Conservation (phyloP, 1,140 invertebrate genomes). For the Pantala flavescens region DNA sequence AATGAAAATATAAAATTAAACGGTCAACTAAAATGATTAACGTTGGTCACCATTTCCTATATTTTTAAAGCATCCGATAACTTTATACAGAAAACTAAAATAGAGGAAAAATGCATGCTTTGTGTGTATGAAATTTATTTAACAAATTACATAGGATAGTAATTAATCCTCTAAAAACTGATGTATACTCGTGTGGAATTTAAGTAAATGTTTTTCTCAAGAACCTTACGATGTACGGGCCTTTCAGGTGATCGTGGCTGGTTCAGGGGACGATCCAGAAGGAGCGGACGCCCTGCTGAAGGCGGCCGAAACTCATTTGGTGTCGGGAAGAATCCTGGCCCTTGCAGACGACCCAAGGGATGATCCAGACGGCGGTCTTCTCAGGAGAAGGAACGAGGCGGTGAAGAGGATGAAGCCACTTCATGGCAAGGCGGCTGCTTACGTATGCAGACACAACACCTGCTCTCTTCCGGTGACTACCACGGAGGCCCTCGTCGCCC, state of each 20-base stretch:
- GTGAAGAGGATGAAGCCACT: constrained; percentile 31
- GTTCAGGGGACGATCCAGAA: constrained; percentile 49
- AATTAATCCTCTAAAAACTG: too few species aligned
- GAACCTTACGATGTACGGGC: too few species aligned
- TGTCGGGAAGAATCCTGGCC: constrained; percentile 59
- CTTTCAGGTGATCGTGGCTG: constrained; percentile 57
- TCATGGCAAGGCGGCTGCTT: constrained; percentile 54
- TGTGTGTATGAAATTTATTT: too few species aligned
- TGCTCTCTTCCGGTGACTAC: constrained; percentile 70
- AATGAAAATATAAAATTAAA: too few species aligned
- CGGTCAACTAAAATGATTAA: too few species aligned
- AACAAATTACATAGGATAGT: too few species aligned
- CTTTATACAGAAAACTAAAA: too few species aligned
- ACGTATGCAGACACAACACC: constrained; percentile 67
- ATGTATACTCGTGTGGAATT: too few species aligned
- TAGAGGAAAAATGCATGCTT: too few species aligned
- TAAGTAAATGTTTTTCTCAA: too few species aligned
- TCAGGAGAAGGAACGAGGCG: constrained; percentile 21
- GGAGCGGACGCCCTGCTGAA: constrained; percentile 52
- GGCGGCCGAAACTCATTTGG: constrained; percentile 50
- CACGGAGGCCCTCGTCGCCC: constrained; percentile 48
- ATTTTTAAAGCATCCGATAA: too few species aligned
- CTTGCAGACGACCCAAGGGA: constrained; percentile 45
- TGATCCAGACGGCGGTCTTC: constrained; percentile 34
- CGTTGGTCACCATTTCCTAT: too few species aligned